Percentiles rank a stretch among this genome's conserved stretches.
These are phyloP conservation scores for Sternarchorhynchus goeldii DNA, from an alignment of 2,797 vertebrate species.

Conservation along the genomic window DNA sequence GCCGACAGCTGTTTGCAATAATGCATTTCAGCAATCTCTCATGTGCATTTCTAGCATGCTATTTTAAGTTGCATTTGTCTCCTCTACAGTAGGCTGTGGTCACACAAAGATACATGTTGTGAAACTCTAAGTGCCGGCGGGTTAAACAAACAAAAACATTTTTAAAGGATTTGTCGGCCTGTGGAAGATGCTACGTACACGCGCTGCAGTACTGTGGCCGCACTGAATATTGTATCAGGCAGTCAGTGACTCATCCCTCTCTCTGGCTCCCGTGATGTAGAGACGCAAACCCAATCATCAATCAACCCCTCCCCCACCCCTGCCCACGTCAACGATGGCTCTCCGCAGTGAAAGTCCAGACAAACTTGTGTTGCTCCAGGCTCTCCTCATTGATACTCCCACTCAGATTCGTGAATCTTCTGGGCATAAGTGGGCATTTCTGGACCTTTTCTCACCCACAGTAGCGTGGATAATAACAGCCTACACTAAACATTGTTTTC, in stretches of 20 bases:
- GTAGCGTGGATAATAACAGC: not conserved
- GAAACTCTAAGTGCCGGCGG: not conserved
- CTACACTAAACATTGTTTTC: constrained; percentile 16
- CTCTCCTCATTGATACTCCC: constrained; percentile 27
- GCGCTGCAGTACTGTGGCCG: constrained; percentile 55
- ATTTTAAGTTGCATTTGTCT: too few species aligned
- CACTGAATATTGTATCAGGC: constrained; percentile 63
- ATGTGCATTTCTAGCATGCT: not conserved
- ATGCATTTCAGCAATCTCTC: not conserved
- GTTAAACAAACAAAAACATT: constrained; percentile 2
- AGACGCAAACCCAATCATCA: constrained; percentile 63
- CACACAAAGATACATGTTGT: too few species aligned
- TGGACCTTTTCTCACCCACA: not conserved
- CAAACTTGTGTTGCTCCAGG: constrained; percentile 33
- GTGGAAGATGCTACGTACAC: constrained; percentile 44
- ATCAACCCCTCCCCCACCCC: constrained; percentile 58
- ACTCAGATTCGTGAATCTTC: constrained; percentile 34
- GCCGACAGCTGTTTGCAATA: not conserved
- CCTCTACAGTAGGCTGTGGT: too few species aligned
- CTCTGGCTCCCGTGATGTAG: constrained; percentile 59
- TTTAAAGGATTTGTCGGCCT: constrained; percentile 18
- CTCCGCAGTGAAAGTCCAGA: constrained; percentile 53
- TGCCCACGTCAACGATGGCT: constrained; percentile 55
- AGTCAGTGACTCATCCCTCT: constrained; percentile 64
- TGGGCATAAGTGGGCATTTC: constrained; percentile 8